Evolutionary conservation across 2,797 vertebrate species (phyloP), one percentile per base, ranked within the genome.

Genomic region (Tadarida brasiliensis): DNA sequence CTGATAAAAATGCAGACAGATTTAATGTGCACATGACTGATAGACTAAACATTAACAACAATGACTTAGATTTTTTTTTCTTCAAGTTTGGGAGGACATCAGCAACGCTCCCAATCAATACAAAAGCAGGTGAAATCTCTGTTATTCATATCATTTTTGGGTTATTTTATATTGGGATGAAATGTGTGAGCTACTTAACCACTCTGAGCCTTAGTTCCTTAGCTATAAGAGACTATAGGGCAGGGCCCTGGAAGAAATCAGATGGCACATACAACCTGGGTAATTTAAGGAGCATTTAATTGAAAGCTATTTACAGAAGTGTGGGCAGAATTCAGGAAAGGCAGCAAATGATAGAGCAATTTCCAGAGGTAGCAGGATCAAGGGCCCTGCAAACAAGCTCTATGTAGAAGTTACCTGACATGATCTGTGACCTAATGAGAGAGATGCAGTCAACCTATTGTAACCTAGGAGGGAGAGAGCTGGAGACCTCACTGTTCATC

Each of bases 161-260:
- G 14, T 90, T 81, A 85, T 87, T 94, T 88, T 77, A n/a, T 59
- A 84, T 59, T 94, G 90, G 63, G 35, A 61, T 76, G 44, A 95
- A 88, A 86, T 88, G n/a, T 70, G 19, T 86, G 12, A 88, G 24
- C 49, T n/a, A 54, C 44, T 63, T 65, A 78, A n/a, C 16, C 6
- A 70, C 54, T 77, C 35, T 82, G n/a, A 89, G 54, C 15, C 74
- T 95, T 56, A 91, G 28, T 88, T 80, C 19, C 74, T 84, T 54
- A 77, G n/a, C 5, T 77, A 1, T 59, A 71, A 86, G 33, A 78
- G 22, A 76, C 5, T 68, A 73, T 63, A 3, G 12, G 30, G 35
- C 19, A 61, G 65, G 10, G 15, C 83, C 33, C 80, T 68, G 20
- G 33, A 2, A 95, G 71, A 96, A 87, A 82, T 87, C 51, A 87